Evolutionary conservation across 2,888 invertebrate species (phyloP).

Genomic region (Meta bourneti): DNA sequence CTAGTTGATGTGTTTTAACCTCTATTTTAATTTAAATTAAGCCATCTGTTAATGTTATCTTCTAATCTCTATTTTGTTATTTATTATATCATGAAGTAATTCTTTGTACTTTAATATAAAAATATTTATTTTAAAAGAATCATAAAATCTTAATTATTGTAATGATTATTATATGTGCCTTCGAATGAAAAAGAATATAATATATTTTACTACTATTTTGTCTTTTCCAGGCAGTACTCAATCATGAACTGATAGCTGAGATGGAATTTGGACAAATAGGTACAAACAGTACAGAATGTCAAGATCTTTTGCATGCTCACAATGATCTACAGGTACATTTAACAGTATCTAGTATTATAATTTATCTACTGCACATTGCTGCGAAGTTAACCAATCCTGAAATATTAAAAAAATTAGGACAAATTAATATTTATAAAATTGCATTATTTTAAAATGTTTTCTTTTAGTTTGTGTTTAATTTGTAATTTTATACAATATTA

Average conservation of each 20-base stretch:
- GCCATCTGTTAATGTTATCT: too few species aligned
- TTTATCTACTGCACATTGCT: not conserved
- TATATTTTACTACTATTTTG: too few species aligned
- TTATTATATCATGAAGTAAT: too few species aligned
- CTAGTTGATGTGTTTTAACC: too few species aligned
- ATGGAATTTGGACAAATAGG: slow-evolving; percentile 82
- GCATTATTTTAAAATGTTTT: not conserved
- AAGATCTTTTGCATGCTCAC: slow-evolving; percentile 81
- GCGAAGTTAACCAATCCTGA: not conserved
- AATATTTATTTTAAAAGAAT: too few species aligned
- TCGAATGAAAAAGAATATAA: too few species aligned
- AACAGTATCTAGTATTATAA: not conserved
- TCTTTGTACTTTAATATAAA: too few species aligned
- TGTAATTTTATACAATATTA: too few species aligned
- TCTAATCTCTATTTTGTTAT: too few species aligned
- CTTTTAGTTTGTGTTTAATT: not conserved
- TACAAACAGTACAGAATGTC: slow-evolving; percentile 81
- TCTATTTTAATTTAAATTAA: too few species aligned
- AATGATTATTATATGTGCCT: too few species aligned
- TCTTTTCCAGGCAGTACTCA: slow-evolving; percentile 80
- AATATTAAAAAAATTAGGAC: not conserved
- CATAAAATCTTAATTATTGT: too few species aligned
- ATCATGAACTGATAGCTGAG: slow-evolving; percentile 80
- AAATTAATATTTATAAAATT: not conserved
- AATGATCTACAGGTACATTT: slow-evolving; percentile 80